Evolutionary conservation across 2,888 invertebrate species (phyloP), one percentile per base, ranked within the genome.

Genomic region (Pycnomerus fuliginosus): DNA sequence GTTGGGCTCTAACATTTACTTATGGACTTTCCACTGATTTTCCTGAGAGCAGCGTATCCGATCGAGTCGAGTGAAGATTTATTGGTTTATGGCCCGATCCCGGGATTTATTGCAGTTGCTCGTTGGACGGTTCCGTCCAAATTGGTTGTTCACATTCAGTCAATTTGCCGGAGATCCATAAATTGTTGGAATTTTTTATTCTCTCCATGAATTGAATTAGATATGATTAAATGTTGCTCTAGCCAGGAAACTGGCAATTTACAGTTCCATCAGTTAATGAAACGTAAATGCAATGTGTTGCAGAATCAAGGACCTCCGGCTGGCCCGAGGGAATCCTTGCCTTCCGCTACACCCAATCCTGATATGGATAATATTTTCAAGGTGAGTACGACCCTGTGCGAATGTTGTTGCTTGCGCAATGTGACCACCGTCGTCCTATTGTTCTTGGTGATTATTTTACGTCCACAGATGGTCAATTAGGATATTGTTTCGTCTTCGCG

Each of bases 351-450:
- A 31, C 66, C 66, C 24, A 55, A 53, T 28, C 40, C 62, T 31
- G 74, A 76, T 58, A 78, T 83, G 67, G 83, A 84, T 68, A 80
- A 77, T 70, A 84, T 84, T 67, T 74, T 84, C 64, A 83, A 83
- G 79, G 84, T 83, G 69, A 71, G 66, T 56, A 40, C 43, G 33
- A 41, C 34, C 24, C 22, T 15, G 27, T 27, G 27, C 12, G 13
- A 12, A 27, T 5, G 4, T 27, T 27, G 14, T 27, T 27, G 27
- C 12, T 27, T 20, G 20, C 20, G 20, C 20, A 10, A 27, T 13
- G n/a, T 27, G 11, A 27, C 10, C 12, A 27, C n/a, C n/a, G n/a
- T n/a, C n/a, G n/a, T n/a, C n/a, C n/a, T n/a, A n/a, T n/a, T n/a
- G n/a, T n/a, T n/a, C n/a, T n/a, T n/a, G n/a, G n/a, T n/a, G n/a